A percentile compares a stretch with the other conserved stretches of the same genome.
Conservation (phyloP, 2,797 vertebrate genomes). For the Zenarchopterus dispar region DNA sequence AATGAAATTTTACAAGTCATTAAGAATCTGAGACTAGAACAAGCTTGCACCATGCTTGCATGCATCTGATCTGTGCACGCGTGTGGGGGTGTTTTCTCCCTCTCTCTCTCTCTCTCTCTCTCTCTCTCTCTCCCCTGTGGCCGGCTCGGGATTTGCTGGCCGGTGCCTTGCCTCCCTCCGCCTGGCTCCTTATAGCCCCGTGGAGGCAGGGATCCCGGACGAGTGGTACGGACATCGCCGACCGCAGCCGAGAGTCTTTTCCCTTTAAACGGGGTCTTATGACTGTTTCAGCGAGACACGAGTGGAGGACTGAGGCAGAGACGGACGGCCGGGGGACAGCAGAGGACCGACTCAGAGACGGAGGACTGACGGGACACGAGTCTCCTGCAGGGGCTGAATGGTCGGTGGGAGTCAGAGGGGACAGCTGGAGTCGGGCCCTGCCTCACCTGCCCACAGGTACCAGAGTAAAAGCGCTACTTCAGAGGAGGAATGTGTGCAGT, state of each 20-base stretch:
- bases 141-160: constrained; percentile 86
- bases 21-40: no score
- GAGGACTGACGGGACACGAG: background rate
- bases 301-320: constrained; percentile 9
- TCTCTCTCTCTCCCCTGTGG: constrained; percentile 39
- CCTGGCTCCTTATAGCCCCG: constrained; percentile 88
- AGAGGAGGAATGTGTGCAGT: no score
- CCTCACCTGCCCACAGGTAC: constrained; percentile 63
- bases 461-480: background rate
- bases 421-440: constrained; percentile 26
- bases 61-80: constrained; percentile 8
- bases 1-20: no score
- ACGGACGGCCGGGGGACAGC: background rate
- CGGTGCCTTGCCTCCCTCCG: constrained; percentile 85
- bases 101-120: background rate
- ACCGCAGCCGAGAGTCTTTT: constrained; percentile 84
- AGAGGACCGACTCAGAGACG: background rate
- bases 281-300: constrained; percentile 72
- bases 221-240: constrained; percentile 95
- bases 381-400: constrained; percentile 21
- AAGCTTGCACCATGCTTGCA: background rate
- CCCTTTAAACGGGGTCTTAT: constrained; percentile 88
- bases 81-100: background rate
- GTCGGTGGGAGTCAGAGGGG: constrained; percentile 6
- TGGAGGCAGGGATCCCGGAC: constrained; percentile 86